phyloP scores from a whole-genome alignment of 2,888 invertebrate genomes.

The Scaptomyza caliginosa region DNA sequence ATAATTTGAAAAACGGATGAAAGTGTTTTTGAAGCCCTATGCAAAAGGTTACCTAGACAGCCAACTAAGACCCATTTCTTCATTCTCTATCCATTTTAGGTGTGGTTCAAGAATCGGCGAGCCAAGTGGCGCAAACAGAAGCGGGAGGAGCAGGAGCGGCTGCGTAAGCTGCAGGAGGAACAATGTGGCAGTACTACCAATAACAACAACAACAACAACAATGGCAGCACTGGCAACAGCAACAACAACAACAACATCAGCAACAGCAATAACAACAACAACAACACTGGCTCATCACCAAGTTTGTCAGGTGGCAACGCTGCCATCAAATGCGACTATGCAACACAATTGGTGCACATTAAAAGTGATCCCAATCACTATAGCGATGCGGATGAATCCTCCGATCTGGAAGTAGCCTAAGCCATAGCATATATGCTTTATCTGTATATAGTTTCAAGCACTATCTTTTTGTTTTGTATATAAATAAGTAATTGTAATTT shows the following conservation, averaged over 20 bases:
- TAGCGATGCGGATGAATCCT: constrained; percentile 89
- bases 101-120: constrained; percentile 98
- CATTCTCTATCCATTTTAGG: constrained; percentile 86
- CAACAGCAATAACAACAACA: constrained; percentile 86
- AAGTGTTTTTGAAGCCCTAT: constrained; percentile 84
- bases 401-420: constrained; percentile 92
- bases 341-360: constrained; percentile 81
- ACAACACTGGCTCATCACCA: constrained; percentile 86
- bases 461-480: constrained; percentile 65
- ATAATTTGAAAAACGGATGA: constrained; percentile 84
- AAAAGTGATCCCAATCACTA: constrained; percentile 84
- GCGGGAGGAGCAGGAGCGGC: constrained; percentile 92
- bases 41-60: constrained; percentile 42
- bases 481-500: constrained; percentile 42
- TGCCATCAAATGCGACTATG: constrained; percentile 81
- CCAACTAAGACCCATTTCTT: constrained; percentile 33
- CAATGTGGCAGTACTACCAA: constrained; percentile 83
- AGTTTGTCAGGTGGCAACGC: constrained; percentile 45
- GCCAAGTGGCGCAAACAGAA: constrained; percentile 99
- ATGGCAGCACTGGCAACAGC: constrained; percentile 77
- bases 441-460: constrained; percentile 46
- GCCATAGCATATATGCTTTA: not conserved
- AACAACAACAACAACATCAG: no score
- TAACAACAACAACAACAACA: constrained; percentile 31
- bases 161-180: constrained; percentile 93